Conservation (phyloP, 1,140 invertebrate species). For the Drosophila elegans region DNA sequence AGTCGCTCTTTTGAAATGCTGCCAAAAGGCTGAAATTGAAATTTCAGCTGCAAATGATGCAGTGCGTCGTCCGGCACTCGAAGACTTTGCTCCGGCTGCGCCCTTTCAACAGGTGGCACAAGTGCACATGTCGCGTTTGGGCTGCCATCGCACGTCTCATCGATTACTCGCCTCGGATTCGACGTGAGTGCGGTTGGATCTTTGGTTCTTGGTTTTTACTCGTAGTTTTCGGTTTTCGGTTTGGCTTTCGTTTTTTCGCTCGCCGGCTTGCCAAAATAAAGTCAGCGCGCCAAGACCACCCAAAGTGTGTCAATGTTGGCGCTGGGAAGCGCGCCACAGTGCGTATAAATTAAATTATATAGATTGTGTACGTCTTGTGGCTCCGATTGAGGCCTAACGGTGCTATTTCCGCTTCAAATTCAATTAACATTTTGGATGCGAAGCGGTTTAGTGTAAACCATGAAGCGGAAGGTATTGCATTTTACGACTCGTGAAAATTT, state of each 20-base stretch:
- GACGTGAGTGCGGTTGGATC: slow-evolving; percentile 38
- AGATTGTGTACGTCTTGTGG: slow-evolving; percentile 26
- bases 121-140: slow-evolving; percentile 1
- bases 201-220: slow-evolving; percentile 3
- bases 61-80: slow-evolving; percentile 55
- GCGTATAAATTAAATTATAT: slow-evolving; percentile 50
- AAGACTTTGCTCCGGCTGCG: slow-evolving; percentile 29
- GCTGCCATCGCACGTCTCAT: slow-evolving; percentile 68
- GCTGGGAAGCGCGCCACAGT: slow-evolving; percentile 28
- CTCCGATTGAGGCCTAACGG: slow-evolving; percentile 47
- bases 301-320: slow-evolving; percentile 80
- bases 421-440: slow-evolving; percentile 35
- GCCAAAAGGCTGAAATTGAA: slow-evolving; percentile 81
- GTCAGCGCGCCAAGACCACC: slow-evolving; percentile 71
- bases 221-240: slow-evolving; percentile 19
- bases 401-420: slow-evolving; percentile 46
- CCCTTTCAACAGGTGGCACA: slow-evolving; percentile 74
- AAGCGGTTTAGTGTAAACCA: slow-evolving; percentile 18
- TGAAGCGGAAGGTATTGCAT: slow-evolving; percentile 14
- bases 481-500: neutral
- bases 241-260: slow-evolving; percentile 24
- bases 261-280: slow-evolving; percentile 62
- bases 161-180: slow-evolving; percentile 62
- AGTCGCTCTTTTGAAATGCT: slow-evolving; percentile 66
- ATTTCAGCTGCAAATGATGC: slow-evolving; percentile 71